phyloP scores from a whole-genome alignment of 2,113 vertebrate genomes.

The Xyliphius kryptos region DNA sequence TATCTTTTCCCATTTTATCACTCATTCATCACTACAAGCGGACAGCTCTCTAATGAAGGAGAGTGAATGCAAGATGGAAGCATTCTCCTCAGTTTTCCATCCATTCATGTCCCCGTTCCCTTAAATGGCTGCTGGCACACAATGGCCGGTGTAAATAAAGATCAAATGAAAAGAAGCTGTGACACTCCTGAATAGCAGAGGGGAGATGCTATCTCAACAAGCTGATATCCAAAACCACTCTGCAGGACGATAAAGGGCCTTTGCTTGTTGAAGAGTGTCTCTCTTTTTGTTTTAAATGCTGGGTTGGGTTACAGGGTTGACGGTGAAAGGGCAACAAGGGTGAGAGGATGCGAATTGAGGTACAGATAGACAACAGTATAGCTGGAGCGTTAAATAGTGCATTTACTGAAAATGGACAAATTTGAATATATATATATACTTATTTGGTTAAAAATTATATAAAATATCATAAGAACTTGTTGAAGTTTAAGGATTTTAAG shows the following conservation, averaged over 20 bases:
- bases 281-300: conserved; percentile 48
- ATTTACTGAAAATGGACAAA: conserved; percentile 1
- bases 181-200: conserved; percentile 41
- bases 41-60: conserved; percentile 39
- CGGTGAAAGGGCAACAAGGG: too few relatives aligned
- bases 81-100: conserved; percentile 39
- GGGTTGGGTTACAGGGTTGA: conserved; percentile 44
- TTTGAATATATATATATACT: too few relatives aligned
- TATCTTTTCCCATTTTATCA: conserved; percentile 25
- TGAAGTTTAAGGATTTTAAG: too few relatives aligned
- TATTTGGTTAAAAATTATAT: too few relatives aligned
- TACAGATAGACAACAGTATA: conserved; percentile 23
- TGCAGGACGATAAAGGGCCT: conserved; percentile 43
- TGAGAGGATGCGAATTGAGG: conserved; percentile 26
- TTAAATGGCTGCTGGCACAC: conserved; percentile 37
- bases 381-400: conserved; percentile 26
- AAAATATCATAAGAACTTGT: too few relatives aligned
- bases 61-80: conserved; percentile 37
- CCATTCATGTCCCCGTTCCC: conserved; percentile 36
- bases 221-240: conserved; percentile 44
- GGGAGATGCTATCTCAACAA: conserved; percentile 42
- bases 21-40: conserved; percentile 34
- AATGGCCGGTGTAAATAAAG: conserved; percentile 48
- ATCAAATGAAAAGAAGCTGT: conserved; percentile 48
- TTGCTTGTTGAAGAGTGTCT: conserved; percentile 46